phyloP scores from a whole-genome alignment of 2,888 invertebrate species.

The Blera fallax region DNA sequence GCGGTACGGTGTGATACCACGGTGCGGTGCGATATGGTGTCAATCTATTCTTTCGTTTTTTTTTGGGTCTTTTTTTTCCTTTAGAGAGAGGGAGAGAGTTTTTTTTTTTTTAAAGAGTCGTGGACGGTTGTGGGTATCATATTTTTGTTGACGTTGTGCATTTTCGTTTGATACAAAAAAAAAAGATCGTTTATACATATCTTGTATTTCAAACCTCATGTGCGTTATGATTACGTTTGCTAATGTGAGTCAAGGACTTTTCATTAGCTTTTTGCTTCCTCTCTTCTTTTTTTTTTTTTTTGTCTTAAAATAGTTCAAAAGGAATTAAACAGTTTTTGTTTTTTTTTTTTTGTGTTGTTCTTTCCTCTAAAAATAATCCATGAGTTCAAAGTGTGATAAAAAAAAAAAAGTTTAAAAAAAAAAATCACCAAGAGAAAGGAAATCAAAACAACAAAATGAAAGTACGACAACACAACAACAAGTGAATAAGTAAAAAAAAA shows the following conservation, averaged over 20 bases:
- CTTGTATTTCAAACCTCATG: conserved; percentile 31
- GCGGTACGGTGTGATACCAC: conserved; percentile 43
- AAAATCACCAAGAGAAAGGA: background rate
- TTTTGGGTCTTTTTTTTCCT: conserved; percentile 1
- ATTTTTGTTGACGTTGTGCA: conserved; percentile 71
- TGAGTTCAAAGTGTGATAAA: conserved; percentile 38
- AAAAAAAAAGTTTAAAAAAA: background rate
- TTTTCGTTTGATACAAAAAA: conserved; percentile 38
- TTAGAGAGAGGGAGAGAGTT: conserved; percentile 34
- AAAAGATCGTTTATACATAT: background rate
- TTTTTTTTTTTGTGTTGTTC: background rate
- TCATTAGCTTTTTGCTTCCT: background rate
- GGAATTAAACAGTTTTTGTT: background rate
- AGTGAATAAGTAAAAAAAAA: background rate
- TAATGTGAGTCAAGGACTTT: conserved; percentile 48
- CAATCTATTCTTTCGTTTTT: conserved; percentile 42
- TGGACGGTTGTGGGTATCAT: conserved; percentile 50
- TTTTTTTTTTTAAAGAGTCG: conserved; percentile 18
- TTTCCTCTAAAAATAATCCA: conserved; percentile 40
- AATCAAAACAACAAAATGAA: background rate
- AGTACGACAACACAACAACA: conserved; percentile 3
- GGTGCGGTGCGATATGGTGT: conserved; percentile 45
- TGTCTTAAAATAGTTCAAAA: conserved; percentile 37
- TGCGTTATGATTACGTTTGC: conserved; percentile 59
- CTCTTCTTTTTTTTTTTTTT: background rate